These are phyloP conservation scores for Sinodicranocentrus sp. DNA, from an alignment of 2,888 invertebrate species.

Conservation along the genomic window DNA sequence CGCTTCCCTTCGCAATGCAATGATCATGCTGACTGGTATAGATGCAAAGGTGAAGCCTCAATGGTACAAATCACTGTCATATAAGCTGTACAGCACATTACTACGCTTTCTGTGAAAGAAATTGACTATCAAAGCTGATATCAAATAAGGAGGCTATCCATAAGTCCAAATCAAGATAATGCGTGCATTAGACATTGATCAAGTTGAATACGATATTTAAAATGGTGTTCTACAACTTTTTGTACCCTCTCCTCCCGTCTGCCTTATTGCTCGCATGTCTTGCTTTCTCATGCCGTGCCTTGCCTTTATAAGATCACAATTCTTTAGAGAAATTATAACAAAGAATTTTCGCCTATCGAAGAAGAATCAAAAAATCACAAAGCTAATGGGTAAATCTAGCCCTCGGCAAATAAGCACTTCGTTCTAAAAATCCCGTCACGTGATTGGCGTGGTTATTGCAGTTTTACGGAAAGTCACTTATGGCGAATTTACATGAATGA, in stretches of 20 bases:
- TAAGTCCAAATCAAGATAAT: constrained; percentile 53
- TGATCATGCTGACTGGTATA: too few relatives aligned
- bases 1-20: too few relatives aligned
- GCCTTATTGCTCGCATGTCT: constrained; percentile 19
- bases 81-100: background rate
- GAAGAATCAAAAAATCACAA: constrained; percentile 22
- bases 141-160: constrained; percentile 46
- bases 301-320: constrained; percentile 19
- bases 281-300: constrained; percentile 24
- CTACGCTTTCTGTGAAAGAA: constrained; percentile 4
- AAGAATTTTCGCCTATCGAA: constrained; percentile 15
- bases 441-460: constrained; percentile 43
- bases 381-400: constrained; percentile 34
- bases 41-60: constrained; percentile 5
- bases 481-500: constrained; percentile 44
- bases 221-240: constrained; percentile 64
- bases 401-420: constrained; percentile 33
- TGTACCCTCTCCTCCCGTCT: constrained; percentile 26
- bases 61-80: constrained; percentile 55
- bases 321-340: constrained; percentile 15
- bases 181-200: constrained; percentile 56
- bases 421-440: constrained; percentile 34
- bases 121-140: constrained; percentile 58
- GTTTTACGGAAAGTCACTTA: constrained; percentile 37
- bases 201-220: constrained; percentile 58